phyloP scores from a whole-genome alignment of 2,113 vertebrate genomes.

The Triplophysa dalaica region DNA sequence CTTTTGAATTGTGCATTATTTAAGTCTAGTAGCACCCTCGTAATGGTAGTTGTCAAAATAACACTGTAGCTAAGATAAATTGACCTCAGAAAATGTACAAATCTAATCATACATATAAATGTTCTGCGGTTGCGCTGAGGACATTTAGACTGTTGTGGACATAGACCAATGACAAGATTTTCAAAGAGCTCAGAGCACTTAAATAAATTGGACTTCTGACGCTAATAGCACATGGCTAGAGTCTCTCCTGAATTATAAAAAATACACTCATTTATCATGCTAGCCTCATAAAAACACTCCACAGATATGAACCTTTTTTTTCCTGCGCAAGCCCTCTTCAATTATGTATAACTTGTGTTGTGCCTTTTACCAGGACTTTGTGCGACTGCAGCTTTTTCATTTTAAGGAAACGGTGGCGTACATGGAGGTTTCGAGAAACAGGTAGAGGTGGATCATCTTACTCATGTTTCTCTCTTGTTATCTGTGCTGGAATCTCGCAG shows the following conservation, averaged over 20 bases:
- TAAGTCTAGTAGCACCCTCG: too few species aligned
- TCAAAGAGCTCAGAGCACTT: constrained; percentile 62
- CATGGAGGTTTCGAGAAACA: constrained; percentile 16
- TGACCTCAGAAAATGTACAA: not conserved
- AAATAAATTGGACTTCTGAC: constrained; percentile 62
- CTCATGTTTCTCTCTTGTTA: constrained; percentile 55
- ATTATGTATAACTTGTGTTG: constrained; percentile 52
- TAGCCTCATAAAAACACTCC: constrained; percentile 54
- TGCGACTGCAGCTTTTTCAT: constrained; percentile 19
- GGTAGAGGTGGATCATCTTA: constrained; percentile 42
- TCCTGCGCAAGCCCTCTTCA: constrained; percentile 54
- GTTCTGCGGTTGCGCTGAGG: constrained; percentile 54
- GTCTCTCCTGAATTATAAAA: constrained; percentile 50
- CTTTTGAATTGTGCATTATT: too few species aligned
- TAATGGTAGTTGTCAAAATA: not conserved
- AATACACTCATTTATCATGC: constrained; percentile 59
- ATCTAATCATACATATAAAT: not conserved
- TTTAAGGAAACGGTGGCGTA: constrained; percentile 11
- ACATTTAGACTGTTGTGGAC: constrained; percentile 62
- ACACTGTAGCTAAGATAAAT: not conserved
- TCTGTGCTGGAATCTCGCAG: constrained; percentile 65
- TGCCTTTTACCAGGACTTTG: not conserved
- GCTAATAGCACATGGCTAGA: constrained; percentile 52
- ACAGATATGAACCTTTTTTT: constrained; percentile 57
- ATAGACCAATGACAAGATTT: constrained; percentile 68